Evolutionary conservation across 2,888 invertebrate genomes (phyloP).

Genomic region (Scotopteryx bipunctaria): DNA sequence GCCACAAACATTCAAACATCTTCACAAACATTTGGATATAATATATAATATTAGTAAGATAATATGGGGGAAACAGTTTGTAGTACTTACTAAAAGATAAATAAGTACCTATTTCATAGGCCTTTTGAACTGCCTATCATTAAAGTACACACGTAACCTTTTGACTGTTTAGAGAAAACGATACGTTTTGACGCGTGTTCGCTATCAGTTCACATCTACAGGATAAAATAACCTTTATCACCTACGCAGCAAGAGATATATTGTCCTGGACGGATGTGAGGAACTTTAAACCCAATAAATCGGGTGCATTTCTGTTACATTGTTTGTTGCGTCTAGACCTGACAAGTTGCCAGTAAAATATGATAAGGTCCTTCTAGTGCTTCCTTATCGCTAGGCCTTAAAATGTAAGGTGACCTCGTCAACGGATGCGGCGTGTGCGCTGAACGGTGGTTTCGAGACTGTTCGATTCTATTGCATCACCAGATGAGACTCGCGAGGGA

Average conservation of each 20-base stretch:
- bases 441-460: too few species aligned
- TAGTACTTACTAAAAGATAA: too few species aligned
- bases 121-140: not conserved
- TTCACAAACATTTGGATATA: too few species aligned
- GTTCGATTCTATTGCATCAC: too few species aligned
- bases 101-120: not conserved
- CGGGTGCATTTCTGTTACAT: slow-evolving; percentile 8
- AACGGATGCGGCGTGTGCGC: too few species aligned
- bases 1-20: too few species aligned
- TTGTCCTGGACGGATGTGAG: slow-evolving; percentile 1
- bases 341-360: not conserved
- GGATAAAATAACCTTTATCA: slow-evolving; percentile 22
- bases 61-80: too few species aligned
- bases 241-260: slow-evolving; percentile 12
- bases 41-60: too few species aligned
- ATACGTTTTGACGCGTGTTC: slow-evolving; percentile 28
- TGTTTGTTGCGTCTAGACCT: slow-evolving; percentile 13
- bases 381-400: too few species aligned
- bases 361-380: not conserved
- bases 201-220: slow-evolving; percentile 20
- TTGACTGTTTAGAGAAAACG: slow-evolving; percentile 23
- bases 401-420: too few species aligned
- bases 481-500: too few species aligned
- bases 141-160: slow-evolving; percentile 13
- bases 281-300: slow-evolving; percentile 33